Percentiles rank a stretch among this genome's conserved stretches.
These are phyloP conservation scores for Euphydryas editha DNA, from an alignment of 2,888 invertebrate genomes.

Conservation along the genomic window DNA sequence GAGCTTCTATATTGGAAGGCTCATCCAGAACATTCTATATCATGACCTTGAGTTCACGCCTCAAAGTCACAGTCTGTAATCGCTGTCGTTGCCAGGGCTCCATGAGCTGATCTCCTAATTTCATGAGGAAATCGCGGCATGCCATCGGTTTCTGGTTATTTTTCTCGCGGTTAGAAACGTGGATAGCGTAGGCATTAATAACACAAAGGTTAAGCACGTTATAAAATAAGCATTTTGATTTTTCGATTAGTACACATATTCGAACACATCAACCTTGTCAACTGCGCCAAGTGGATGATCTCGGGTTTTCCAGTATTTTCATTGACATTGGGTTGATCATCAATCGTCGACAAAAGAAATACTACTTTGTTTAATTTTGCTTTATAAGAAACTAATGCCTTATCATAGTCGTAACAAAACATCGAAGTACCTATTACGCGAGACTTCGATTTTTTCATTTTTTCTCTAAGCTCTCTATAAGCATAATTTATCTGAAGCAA, in stretches of 20 bases:
- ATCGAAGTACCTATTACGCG: no score
- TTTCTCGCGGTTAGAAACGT: no score
- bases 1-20: no score
- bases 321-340: constrained; percentile 34
- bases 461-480: no score
- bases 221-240: no score
- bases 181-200: no score
- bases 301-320: constrained; percentile 30
- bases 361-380: constrained; percentile 38
- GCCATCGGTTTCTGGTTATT: no score
- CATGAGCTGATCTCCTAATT: constrained; percentile 40
- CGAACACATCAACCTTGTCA: constrained; percentile 37
- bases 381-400: constrained; percentile 38
- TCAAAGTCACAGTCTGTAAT: constrained; percentile 31
- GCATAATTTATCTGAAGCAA: no score
- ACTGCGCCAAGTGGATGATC: constrained; percentile 37
- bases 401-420: constrained; percentile 30
- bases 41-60: constrained; percentile 34
- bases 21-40: constrained; percentile 32
- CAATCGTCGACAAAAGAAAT: constrained; percentile 32
- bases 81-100: constrained; percentile 27
- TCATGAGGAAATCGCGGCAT: no score
- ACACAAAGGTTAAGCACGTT: no score
- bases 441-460: no score
- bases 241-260: no score